phyloP scores from a whole-genome alignment of 2,888 invertebrate genomes.

The Iphiclides podalirius region DNA sequence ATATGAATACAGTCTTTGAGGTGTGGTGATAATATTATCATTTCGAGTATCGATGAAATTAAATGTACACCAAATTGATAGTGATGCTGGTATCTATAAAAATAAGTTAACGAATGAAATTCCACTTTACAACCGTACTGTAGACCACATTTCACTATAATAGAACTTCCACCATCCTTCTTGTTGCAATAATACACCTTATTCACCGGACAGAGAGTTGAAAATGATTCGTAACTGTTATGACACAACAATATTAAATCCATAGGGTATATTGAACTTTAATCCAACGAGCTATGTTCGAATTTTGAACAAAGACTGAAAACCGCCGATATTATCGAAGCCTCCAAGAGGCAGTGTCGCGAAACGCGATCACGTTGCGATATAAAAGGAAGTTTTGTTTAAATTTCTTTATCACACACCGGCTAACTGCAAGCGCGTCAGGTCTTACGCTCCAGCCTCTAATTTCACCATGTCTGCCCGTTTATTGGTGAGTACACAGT shows the following conservation, averaged over 20 bases:
- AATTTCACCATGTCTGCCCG: constrained; percentile 66
- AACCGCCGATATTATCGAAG: constrained; percentile 44
- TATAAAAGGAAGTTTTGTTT: constrained; percentile 78
- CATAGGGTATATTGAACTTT: constrained; percentile 9
- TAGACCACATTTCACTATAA: constrained; percentile 24
- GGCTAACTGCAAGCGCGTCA: constrained; percentile 56
- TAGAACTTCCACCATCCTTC: not conserved
- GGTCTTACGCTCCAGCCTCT: constrained; percentile 47
- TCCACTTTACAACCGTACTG: constrained; percentile 5
- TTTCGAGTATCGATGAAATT: no score
- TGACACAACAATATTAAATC: not conserved
- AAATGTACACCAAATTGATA: no score
- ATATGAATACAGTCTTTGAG: no score
- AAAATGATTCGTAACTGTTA: constrained; percentile 27
- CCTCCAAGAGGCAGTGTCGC: constrained; percentile 68
- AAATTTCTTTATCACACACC: constrained; percentile 76
- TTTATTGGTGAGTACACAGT: constrained; percentile 68
- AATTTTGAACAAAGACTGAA: constrained; percentile 30
- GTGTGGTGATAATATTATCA: no score
- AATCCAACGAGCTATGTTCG: constrained; percentile 6
- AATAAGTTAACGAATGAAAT: constrained; percentile 2
- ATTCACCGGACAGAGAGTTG: constrained; percentile 33
- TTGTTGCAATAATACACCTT: constrained; percentile 35
- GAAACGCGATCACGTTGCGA: constrained; percentile 76
- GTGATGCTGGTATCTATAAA: not conserved